phyloP scores from a whole-genome alignment of 92 coral and sea anemone species.

The Meandrina meandrites region DNA sequence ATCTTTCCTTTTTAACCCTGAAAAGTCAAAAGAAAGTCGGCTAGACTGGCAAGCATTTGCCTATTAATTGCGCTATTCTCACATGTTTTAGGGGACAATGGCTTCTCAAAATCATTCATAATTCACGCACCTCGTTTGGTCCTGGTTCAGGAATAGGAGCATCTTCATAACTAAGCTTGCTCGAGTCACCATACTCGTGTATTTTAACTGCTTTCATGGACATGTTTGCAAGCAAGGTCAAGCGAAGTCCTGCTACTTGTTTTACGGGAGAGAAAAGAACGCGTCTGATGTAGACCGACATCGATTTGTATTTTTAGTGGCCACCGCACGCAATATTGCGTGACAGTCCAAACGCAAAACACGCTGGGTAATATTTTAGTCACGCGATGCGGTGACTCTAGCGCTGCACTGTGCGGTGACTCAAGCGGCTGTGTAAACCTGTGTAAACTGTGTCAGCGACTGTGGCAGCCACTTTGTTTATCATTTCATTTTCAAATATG shows the following conservation, averaged over 20 bases:
- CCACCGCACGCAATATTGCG: not conserved
- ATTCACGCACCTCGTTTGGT: constrained; percentile 59
- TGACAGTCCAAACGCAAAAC: not conserved
- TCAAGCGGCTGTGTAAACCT: too few species aligned
- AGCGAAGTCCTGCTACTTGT: constrained; percentile 6
- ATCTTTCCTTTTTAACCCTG: not conserved
- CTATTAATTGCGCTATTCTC: too few species aligned
- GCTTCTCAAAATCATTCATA: not conserved
- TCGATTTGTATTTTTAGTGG: too few species aligned
- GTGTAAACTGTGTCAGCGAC: too few species aligned
- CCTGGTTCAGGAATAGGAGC: constrained; percentile 61
- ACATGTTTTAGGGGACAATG: not conserved
- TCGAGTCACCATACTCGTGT: constrained; percentile 68
- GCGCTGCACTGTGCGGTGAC: too few species aligned
- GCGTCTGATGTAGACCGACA: constrained; percentile 9
- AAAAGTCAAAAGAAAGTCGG: not conserved
- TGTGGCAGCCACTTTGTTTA: too few species aligned
- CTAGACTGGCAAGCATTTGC: not conserved
- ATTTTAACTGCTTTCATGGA: constrained; percentile 77
- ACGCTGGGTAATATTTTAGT: not conserved
- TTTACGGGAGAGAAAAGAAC: not conserved
- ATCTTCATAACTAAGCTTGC: constrained; percentile 65
- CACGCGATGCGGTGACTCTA: not conserved
- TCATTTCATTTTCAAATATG: not conserved
- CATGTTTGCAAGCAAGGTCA: constrained; percentile 33